Evolutionary conservation across 2,888 invertebrate species (phyloP), one percentile per base, ranked within the genome.

Genomic region (Drosophila gaucha): DNA sequence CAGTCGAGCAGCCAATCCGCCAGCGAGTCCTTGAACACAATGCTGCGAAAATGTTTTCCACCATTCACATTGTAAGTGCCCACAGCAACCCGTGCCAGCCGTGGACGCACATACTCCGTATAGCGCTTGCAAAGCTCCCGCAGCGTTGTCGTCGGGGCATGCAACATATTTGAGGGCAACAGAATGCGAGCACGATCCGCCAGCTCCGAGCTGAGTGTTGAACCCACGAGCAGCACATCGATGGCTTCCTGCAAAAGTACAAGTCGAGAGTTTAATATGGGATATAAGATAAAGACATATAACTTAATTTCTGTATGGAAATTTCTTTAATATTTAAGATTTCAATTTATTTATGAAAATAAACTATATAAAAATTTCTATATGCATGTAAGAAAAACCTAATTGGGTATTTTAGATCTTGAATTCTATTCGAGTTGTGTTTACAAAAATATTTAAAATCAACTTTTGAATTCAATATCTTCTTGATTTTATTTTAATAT

Each of bases 1-100:
- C 96, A 96, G 91, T 98, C 98, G 41, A 98, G 92, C 24, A 99
- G 92, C 98, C 98, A 98, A 92, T 97, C 97, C 12, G 96, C 94
- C 33, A 98, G 92, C 1, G 97, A 95, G 91, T 97, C 96, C 92
- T 98, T 98, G 90, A 97, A 97, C 26, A 97, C 99, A 55, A 99
- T 96, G 91, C 98, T 98, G 76, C 98, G 95, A 89, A 99, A 99
- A 92, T 99, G 98, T 92, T 98, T 99, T 3, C 99, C 99, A 36
- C 99, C 99, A 92, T 99, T 99, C 0, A 99, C 99, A 92, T 99
- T 99, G 93, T 99, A 99, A 0, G 99, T 99, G 14, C 98, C 99
- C 54, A 98, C 95, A 49, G 97, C 96, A 5, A 99, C 94, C 22
- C 97, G 94, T 20, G 97, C 93, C 71, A 94, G 94, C 56, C 94